phyloP scores from a whole-genome alignment of 2,113 vertebrate genomes.

The Eudyptes chrysolophus region DNA sequence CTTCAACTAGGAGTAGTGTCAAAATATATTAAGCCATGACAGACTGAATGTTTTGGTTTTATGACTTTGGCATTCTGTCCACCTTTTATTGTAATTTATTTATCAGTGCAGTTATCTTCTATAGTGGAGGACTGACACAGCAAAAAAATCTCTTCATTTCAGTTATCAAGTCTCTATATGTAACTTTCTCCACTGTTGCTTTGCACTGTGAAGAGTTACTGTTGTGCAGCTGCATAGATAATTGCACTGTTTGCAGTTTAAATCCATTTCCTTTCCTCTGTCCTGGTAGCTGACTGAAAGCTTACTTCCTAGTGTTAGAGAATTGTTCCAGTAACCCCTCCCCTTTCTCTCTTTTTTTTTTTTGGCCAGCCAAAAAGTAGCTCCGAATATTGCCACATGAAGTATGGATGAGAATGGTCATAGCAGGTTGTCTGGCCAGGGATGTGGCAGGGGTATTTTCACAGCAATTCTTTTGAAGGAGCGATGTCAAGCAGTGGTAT shows the following conservation, averaged over 20 bases:
- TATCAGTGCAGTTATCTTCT: background rate
- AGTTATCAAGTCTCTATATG: rapidly evolving
- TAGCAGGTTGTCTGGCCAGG: background rate
- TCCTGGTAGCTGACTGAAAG: background rate
- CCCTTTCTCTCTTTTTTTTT: too few relatives aligned
- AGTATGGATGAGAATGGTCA: background rate
- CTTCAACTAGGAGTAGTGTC: background rate
- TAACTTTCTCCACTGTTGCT: background rate
- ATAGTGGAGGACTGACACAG: background rate
- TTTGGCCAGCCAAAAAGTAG: background rate
- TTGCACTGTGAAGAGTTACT: background rate
- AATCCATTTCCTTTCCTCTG: background rate
- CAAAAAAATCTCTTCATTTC: background rate
- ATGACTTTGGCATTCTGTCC: background rate
- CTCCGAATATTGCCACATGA: background rate
- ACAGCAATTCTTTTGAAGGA: background rate
- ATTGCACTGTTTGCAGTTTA: background rate
- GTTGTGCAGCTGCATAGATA: background rate
- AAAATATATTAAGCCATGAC: background rate
- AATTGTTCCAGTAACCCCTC: background rate
- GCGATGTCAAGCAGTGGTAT: background rate
- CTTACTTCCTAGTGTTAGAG: background rate
- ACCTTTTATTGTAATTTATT: background rate
- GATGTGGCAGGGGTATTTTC: background rate
- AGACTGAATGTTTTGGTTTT: background rate